Evolutionary conservation across 2,113 vertebrate genomes (phyloP).

Genomic region (Mustelus asterias): DNA sequence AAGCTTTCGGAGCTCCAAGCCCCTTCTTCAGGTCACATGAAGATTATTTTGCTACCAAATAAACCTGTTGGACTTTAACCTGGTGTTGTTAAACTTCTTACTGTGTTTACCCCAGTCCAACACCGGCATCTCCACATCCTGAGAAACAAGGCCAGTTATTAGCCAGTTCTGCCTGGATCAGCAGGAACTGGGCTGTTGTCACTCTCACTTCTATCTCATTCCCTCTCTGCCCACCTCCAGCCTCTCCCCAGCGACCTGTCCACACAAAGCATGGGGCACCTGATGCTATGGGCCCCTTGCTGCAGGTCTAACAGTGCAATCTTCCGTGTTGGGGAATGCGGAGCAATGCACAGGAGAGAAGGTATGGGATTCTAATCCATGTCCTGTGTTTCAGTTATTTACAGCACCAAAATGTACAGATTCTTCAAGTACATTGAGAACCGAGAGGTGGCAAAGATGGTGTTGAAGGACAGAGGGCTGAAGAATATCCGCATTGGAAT

Average conservation of each 20-base stretch:
- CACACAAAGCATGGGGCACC: background rate
- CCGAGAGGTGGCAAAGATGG: constrained; percentile 66
- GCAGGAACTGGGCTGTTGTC: background rate
- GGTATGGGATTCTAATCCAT: background rate
- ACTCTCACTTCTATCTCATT: background rate
- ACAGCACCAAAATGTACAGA: constrained; percentile 73
- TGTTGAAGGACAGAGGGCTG: constrained; percentile 67
- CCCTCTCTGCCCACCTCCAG: no score
- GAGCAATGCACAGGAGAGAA: background rate
- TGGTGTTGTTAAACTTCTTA: no score
- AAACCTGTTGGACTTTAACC: no score
- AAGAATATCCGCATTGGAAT: constrained; percentile 76
- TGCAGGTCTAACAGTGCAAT: background rate
- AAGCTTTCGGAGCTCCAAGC: no score
- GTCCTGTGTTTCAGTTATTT: constrained; percentile 58
- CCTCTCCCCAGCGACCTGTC: background rate
- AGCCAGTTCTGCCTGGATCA: background rate
- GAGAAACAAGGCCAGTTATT: background rate
- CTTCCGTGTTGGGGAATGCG: no score
- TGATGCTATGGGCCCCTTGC: background rate
- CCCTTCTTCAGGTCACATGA: no score
- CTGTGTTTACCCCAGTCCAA: no score
- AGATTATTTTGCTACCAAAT: no score
- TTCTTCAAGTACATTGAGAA: constrained; percentile 79
- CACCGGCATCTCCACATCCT: no score